Evolutionary conservation across 2,113 vertebrate genomes (phyloP), one percentile per base, ranked within the genome.

Genomic region (Neodontobutis hainanensis): DNA sequence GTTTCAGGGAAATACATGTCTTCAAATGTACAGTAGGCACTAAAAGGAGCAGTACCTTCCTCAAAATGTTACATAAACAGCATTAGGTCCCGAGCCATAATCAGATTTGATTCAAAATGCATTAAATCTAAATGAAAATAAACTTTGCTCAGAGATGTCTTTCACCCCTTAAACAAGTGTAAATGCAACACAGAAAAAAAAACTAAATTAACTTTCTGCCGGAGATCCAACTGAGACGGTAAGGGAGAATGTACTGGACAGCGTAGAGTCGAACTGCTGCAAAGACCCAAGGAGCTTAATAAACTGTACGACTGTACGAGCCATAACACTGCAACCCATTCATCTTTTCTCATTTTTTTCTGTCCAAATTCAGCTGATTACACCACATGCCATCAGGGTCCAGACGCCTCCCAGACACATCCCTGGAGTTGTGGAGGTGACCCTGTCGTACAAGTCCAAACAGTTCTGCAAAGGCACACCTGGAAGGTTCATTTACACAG

Each of bases 401-500:
- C 89, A 90, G 86, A 90, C 89, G 62, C 88, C 89, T 53, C 87
- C 88, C 49, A 84, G 89, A 77, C 89, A 91, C 87, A 90, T 90
- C 68, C 89, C 89, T 1, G 88, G 89, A 59, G 88, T 90, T 49
- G 89, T 90, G 3, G 87, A 91, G 80, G 88, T 91, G 82, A 90
- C 86, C 42, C 81, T 91, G 49, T 90, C 89, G 12, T 89, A 90
- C 83, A 90, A 90, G 69, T 90, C 89, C 57, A 90, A 90, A 77
- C 89, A 90, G 84, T 90, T 90, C 85, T 90, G 89, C 82, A 90
- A 90, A 84, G 86, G 87, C 55, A 90, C 87, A 59, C 89, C 89
- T 0, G 89, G 89, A 40, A 74, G 89, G 50, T 90, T 89, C 82
- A 87, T 90, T 66, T 90, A 90, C 61, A 90, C 89, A 70, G 87